Base-by-base conservation (phyloP, 2,888 invertebrate genomes). In the Falcaria lacertinaria region DNA sequence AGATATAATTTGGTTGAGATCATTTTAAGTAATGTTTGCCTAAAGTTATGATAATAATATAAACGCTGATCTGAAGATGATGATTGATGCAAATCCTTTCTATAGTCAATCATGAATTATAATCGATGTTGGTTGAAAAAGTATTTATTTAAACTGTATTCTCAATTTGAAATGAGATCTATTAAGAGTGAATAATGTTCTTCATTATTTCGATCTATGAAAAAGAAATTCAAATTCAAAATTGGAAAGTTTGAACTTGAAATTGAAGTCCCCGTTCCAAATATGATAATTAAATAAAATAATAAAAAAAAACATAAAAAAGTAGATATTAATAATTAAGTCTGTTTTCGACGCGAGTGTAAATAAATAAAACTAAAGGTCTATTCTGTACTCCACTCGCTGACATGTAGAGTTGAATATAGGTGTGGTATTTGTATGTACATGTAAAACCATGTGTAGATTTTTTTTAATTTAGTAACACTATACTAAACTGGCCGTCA, bases 401-500 rank as follows among this genome's bases (percentile, higher is more conserved):
- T 44, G 54, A 52, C 67, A 64, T 60, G 57, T 58, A 57, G 59
- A 61, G 48, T 60, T 69, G 58, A n/a, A n/a, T 64, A 60, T 71
- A 64, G 58, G 57, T 75, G 74, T 75, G 69, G 74, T 76, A 78
- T 79, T 77, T 65, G 33, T 74, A 80, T 88, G 78, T 89, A 89
- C 89, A 89, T 89, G 88, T 89, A 88, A 88, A 88, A 88, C 87
- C 88, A 88, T 88, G 88, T 85, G 84, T 88, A 80, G 86, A 82
- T 83, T 77, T 78, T n/a, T 80, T 75, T 89, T 80, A 84, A 87
- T 89, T 90, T 90, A 91, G 90, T 91, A 91, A 91, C 91, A 91
- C 91, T 92, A 91, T 89, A 81, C 90, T 91, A 91, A 92, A 93
- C 93, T 93, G 93, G 93, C 93, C 93, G 87, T 91, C 87, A 80